Evolutionary conservation across 2,797 vertebrate species (phyloP).

Genomic region (Pipistrellus nathusii): DNA sequence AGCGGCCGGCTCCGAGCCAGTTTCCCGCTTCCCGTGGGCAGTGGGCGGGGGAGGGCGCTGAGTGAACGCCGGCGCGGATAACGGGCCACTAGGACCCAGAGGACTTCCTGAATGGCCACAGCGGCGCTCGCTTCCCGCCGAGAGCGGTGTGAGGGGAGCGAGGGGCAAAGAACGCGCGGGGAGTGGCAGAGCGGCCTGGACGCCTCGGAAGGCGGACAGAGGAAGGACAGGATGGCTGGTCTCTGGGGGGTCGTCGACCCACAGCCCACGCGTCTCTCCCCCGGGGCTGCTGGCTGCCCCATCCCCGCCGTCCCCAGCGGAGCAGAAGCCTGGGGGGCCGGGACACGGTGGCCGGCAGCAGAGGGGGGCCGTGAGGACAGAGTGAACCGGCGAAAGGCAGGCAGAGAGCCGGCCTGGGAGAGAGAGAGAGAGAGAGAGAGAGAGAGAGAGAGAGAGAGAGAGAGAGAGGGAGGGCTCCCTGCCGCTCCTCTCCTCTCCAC

Average conservation of each 20-base stretch:
- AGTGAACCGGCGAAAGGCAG: neutral
- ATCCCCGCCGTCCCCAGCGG: rapidly evolving
- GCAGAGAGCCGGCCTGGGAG: neutral
- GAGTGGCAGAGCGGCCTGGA: neutral
- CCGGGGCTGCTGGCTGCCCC: slow-evolving; percentile 20
- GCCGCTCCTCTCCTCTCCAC: neutral
- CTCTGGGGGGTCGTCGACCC: neutral
- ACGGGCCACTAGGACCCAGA: slow-evolving; percentile 87
- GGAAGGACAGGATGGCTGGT: neutral
- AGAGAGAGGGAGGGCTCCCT: neutral
- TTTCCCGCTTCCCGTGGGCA: slow-evolving; percentile 80
- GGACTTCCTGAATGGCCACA: slow-evolving; percentile 89
- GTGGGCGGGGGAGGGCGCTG: slow-evolving; percentile 84
- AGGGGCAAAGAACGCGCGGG: neutral
- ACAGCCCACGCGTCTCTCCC: slow-evolving; percentile 12
- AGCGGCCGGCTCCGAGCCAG: neutral
- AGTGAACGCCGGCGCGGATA: slow-evolving; percentile 89
- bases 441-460: too few species aligned
- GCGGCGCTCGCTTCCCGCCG: slow-evolving; percentile 84
- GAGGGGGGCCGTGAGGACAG: too few species aligned
- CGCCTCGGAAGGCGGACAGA: neutral
- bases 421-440: too few species aligned
- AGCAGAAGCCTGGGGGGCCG: neutral
- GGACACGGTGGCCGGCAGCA: too few species aligned
- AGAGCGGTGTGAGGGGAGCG: slow-evolving; percentile 25